phyloP scores from a whole-genome alignment of 1,140 invertebrate genomes.

The Ditylenchus dipsaci region DNA sequence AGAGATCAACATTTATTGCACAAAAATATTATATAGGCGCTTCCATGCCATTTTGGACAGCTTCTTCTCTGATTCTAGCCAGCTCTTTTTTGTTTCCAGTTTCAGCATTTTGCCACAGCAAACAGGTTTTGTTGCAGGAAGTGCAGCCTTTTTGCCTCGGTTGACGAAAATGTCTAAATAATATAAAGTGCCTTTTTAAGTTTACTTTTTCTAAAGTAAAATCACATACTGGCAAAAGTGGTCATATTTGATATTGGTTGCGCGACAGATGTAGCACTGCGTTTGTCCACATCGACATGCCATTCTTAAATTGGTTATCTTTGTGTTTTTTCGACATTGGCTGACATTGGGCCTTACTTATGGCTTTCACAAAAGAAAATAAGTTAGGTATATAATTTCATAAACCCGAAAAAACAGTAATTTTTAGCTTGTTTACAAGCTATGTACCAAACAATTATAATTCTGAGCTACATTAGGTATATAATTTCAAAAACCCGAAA shows the following conservation, averaged over 20 bases:
- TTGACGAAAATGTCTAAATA: slow-evolving; percentile 25
- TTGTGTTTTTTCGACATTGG: too few species aligned
- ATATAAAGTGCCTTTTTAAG: background rate
- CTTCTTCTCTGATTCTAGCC: slow-evolving; percentile 9
- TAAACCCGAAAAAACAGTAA: too few species aligned
- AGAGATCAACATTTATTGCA: too few species aligned
- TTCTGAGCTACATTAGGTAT: too few species aligned
- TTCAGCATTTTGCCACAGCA: slow-evolving; percentile 30
- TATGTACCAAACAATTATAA: too few species aligned
- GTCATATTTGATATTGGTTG: slow-evolving; percentile 65
- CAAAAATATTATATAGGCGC: too few species aligned
- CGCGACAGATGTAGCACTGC: slow-evolving; percentile 70
- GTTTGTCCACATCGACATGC: slow-evolving; percentile 67
- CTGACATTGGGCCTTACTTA: too few species aligned
- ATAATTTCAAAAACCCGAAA: too few species aligned
- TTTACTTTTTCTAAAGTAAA: background rate
- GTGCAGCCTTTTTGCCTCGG: slow-evolving; percentile 19
- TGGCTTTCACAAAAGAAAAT: too few species aligned
- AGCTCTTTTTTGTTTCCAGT: background rate
- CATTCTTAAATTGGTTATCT: slow-evolving; percentile 65
- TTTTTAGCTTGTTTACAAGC: too few species aligned
- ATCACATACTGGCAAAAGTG: slow-evolving; percentile 63
- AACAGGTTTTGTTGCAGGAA: slow-evolving; percentile 24
- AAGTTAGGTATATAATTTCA: too few species aligned
- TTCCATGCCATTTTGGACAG: slow-evolving; percentile 8